A percentile compares a stretch with the other conserved stretches of the same genome.
phyloP scores from a whole-genome alignment of 1,140 invertebrate species.

The Amyelois transitella region DNA sequence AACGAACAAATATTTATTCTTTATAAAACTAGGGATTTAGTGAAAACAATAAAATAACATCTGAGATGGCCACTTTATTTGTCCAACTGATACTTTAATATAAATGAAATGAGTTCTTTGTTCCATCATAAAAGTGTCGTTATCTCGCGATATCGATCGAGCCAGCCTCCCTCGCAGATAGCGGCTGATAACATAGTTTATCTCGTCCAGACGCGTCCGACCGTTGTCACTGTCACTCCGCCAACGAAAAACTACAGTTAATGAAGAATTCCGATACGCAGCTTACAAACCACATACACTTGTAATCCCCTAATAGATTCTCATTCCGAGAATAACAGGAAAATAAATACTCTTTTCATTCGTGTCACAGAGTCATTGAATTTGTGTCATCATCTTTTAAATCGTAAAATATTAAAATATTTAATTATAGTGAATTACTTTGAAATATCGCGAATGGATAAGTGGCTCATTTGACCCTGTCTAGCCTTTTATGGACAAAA shows the following conservation, averaged over 20 bases:
- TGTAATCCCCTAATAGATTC: background rate
- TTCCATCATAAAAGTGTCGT: background rate
- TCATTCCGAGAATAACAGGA: background rate
- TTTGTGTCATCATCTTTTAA: background rate
- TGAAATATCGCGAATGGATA: too few species aligned
- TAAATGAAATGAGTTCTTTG: background rate
- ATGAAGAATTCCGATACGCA: background rate
- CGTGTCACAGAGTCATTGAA: background rate
- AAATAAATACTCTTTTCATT: background rate
- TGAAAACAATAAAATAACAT: too few species aligned
- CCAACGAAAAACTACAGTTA: background rate
- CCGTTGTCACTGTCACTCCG: slow-evolving; percentile 25
- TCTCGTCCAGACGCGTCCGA: slow-evolving; percentile 36
- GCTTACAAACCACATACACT: background rate
- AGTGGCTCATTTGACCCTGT: too few species aligned
- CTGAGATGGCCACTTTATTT: too few species aligned
- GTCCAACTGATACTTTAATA: background rate
- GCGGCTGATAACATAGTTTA: slow-evolving; percentile 55
- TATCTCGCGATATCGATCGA: slow-evolving; percentile 36
- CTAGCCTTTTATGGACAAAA: too few species aligned
- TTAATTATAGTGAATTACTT: too few species aligned
- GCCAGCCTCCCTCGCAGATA: slow-evolving; percentile 41
- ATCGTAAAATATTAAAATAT: background rate
- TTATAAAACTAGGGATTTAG: too few species aligned
- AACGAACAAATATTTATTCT: too few species aligned